Conservation (phyloP, 2,113 vertebrate genomes). For the Haliaeetus leucogaster region DNA sequence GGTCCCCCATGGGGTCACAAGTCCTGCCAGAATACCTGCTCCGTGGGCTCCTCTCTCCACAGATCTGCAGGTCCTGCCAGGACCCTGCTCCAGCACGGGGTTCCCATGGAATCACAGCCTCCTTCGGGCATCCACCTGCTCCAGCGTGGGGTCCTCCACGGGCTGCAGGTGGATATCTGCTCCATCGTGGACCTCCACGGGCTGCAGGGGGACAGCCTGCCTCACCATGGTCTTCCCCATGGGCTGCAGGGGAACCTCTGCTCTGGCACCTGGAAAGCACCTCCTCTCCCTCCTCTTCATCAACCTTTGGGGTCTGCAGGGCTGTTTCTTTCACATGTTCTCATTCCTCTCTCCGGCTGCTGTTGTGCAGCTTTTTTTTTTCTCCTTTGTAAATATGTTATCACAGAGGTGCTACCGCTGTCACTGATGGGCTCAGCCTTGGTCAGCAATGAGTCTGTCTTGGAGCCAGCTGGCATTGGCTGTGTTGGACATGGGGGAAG, state of each 20-base stretch:
- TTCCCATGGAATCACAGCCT: no score
- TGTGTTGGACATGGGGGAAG: neutral
- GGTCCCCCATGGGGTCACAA: no score
- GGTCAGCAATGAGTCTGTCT: accelerated
- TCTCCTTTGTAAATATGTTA: neutral
- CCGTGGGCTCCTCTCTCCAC: no score
- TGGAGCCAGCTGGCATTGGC: neutral
- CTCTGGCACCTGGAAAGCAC: accelerated
- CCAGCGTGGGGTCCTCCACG: no score
- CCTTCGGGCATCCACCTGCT: no score
- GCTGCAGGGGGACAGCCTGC: no score
- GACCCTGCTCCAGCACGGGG: no score
- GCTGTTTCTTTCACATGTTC: neutral
- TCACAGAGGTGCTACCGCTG: neutral
- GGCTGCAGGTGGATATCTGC: no score
- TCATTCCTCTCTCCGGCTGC: neutral
- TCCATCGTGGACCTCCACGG: no score
- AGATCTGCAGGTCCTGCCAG: no score
- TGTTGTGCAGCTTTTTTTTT: neutral
- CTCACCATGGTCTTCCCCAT: no score
- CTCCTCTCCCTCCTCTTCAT: neutral
- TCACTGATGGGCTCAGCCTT: neutral
- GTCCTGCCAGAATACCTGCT: no score
- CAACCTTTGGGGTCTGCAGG: neutral
- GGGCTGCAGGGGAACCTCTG: neutral